Evolutionary conservation across 2,113 vertebrate genomes (phyloP), one percentile per base, ranked within the genome.

Genomic region (Diglossa brunneiventris): DNA sequence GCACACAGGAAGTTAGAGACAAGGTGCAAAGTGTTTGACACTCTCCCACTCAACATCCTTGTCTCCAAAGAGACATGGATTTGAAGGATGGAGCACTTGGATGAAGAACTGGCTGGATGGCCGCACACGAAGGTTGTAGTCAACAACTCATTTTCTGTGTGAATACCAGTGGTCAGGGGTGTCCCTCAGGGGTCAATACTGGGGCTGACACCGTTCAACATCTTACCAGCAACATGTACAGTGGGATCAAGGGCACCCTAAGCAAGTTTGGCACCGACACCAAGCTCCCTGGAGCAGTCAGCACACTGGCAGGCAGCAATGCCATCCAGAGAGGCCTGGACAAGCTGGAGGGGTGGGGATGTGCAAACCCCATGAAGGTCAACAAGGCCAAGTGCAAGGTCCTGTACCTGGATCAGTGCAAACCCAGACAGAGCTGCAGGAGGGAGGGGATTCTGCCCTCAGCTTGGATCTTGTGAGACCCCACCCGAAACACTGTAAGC

Each of bases 221-320:
- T 5, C n/a, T 56, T 56, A 24, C 3, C 24, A 70, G n/a, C 0
- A 0, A 2, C 11, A 14, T 1, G 6, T 5, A 35, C 7, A 22
- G 49, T 19, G 49, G 16, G 6, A 79, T 22, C 5, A 1, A 49
- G 49, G 24, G 9, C 22, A 18, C 14, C 2, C 24, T 64, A 26
- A 49, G 30, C 42, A 64, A 27, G 3, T 72, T 10, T 64, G 14
- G 9, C 26, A 41, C 11, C 2, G 2, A 15, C n/a, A 79, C 16
- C 28, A 55, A 27, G 21, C 30, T 26, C 10, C 41, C 26, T 12
- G 4, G 35, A 6, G 21, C 24, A 56, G 21, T 5, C 5, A 6
- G 14, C 16, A 31, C 0, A 0, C 23, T 18, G 41, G 17, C 21
- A 8, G 9, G 58, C 79, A 79, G 49, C 9, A 5, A 10, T 41